Conservation (phyloP, 1,140 invertebrate genomes). For the Pomacea maculata region DNA sequence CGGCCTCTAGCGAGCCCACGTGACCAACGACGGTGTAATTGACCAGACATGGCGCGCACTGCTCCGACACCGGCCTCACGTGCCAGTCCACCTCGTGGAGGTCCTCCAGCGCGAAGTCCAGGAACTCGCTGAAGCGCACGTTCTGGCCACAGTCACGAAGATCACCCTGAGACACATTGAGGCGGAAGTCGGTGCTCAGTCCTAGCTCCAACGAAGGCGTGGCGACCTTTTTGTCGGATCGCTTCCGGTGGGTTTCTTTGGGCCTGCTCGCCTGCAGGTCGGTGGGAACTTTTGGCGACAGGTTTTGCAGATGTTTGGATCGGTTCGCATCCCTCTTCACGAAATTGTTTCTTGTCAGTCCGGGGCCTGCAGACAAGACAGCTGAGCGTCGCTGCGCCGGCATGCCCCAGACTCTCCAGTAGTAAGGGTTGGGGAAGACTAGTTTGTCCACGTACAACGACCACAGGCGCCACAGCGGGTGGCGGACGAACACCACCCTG, state of each 20-base stretch:
- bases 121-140: slow-evolving; percentile 11
- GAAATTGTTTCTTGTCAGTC: too few relatives aligned
- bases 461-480: slow-evolving; percentile 6
- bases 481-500: slow-evolving; percentile 13
- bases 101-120: neutral
- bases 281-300: too few relatives aligned
- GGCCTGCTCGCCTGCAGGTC: too few relatives aligned
- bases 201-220: too few relatives aligned
- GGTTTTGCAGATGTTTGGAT: too few relatives aligned
- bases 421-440: slow-evolving; percentile 4
- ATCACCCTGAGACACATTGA: too few relatives aligned
- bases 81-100: slow-evolving; percentile 7
- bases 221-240: too few relatives aligned
- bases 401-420: slow-evolving; percentile 15
- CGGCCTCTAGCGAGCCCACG: slow-evolving; percentile 10
- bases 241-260: too few relatives aligned
- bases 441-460: slow-evolving; percentile 21
- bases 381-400: neutral
- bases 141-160: slow-evolving; percentile 1
- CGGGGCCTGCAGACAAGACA: too few relatives aligned
- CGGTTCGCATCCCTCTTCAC: too few relatives aligned
- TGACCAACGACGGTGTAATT: slow-evolving; percentile 21
- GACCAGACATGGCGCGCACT: slow-evolving; percentile 16
- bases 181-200: too few relatives aligned
- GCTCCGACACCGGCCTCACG: neutral